Conservation (phyloP, 2,888 invertebrate species). For the Anthophora plumipes region DNA sequence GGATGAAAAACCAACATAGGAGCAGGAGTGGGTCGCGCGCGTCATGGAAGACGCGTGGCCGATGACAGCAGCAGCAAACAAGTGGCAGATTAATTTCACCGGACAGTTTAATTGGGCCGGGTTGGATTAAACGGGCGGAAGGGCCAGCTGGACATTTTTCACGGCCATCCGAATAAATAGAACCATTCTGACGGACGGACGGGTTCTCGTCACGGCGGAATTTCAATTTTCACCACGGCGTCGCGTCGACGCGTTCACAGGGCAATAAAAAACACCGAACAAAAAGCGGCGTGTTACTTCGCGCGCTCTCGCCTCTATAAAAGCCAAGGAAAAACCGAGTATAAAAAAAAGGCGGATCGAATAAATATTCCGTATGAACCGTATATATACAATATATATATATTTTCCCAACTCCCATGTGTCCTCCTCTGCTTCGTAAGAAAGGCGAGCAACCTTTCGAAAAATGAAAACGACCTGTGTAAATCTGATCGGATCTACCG, state of each 20-base stretch:
- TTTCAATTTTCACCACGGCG: conserved; percentile 53
- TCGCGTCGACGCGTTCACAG: conserved; percentile 5
- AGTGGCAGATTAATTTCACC: conserved; percentile 72
- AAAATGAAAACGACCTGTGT: background rate
- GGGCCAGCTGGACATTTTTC: conserved; percentile 69
- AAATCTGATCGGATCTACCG: conserved; percentile 33
- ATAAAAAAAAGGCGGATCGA: background rate
- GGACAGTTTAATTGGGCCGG: conserved; percentile 70
- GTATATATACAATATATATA: no score
- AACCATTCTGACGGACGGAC: conserved; percentile 65
- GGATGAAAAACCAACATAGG: background rate
- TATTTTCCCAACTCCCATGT: no score
- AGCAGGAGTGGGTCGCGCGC: background rate
- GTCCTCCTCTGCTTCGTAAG: background rate
- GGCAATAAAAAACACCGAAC: conserved; percentile 28
- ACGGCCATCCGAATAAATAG: conserved; percentile 70
- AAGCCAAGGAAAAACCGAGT: background rate
- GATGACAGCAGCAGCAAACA: conserved; percentile 66
- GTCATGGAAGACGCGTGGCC: conserved; percentile 55
- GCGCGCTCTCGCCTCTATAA: background rate
- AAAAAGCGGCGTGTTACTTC: background rate
- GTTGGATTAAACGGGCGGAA: conserved; percentile 67
- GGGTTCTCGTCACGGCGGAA: conserved; percentile 64
- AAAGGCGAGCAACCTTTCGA: background rate
- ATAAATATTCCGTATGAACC: background rate